Conservation (phyloP, 2,888 invertebrate species). For the Dryadula phaetusa region DNA sequence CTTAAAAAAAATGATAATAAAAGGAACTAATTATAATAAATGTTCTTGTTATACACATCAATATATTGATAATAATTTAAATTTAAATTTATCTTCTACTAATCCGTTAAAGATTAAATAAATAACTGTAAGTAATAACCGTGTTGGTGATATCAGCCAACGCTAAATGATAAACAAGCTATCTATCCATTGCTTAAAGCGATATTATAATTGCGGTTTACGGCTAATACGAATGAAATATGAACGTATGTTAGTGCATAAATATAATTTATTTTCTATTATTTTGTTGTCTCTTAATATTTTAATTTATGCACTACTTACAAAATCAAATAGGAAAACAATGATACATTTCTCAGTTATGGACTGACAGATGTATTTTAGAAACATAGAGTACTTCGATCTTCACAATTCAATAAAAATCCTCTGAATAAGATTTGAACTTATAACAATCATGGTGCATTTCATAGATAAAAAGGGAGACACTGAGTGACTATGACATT, state of each 20-base stretch:
- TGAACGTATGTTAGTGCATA: not conserved
- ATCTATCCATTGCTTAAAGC: conserved; percentile 3
- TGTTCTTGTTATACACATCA: not conserved
- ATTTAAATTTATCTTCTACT: not conserved
- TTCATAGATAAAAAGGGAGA: too few relatives aligned
- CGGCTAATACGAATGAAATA: not conserved
- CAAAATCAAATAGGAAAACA: not conserved
- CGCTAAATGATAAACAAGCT: not conserved
- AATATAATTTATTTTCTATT: not conserved
- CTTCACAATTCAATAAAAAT: not conserved
- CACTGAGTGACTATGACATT: too few relatives aligned
- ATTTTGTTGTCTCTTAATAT: not conserved
- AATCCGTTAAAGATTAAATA: not conserved
- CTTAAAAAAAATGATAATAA: not conserved
- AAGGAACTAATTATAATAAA: not conserved
- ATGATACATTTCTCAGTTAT: not conserved
- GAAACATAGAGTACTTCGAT: not conserved
- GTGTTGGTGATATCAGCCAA: not conserved
- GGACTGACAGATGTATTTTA: not conserved
- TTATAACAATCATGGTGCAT: not conserved
- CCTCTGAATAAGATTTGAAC: too few relatives aligned
- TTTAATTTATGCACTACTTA: not conserved
- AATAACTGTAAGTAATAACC: conserved; percentile 17
- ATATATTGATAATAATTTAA: conserved; percentile 3
- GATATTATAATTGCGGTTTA: conserved; percentile 7